Percentiles rank a stretch among this genome's conserved stretches.
Conservation (phyloP, 1,140 invertebrate genomes). For the Ostrea edulis region DNA sequence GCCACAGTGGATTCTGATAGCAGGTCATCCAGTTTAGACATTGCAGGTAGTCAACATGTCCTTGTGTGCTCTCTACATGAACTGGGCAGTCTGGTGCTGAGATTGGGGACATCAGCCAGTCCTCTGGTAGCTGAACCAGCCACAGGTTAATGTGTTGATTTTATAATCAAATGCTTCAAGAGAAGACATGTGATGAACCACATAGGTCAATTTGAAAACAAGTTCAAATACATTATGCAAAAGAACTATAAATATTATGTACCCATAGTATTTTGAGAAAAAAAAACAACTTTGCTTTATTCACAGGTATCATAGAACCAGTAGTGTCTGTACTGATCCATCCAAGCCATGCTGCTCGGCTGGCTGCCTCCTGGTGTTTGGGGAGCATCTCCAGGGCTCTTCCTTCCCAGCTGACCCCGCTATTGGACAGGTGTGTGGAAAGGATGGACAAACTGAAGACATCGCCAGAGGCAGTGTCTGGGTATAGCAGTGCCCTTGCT, state of each 20-base stretch:
- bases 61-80: conserved; percentile 95
- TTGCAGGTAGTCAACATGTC: conserved; percentile 90
- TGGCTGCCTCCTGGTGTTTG: conserved; percentile 96
- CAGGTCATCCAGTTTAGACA: conserved; percentile 66
- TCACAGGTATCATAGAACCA: conserved; percentile 82
- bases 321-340: conserved; percentile 92
- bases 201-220: too few relatives aligned
- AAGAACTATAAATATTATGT: background rate
- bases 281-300: background rate
- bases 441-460: conserved; percentile 85
- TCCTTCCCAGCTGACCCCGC: conserved; percentile 94
- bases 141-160: conserved; percentile 82
- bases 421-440: conserved; percentile 87
- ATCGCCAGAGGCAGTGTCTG: conserved; percentile 95
- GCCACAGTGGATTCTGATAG: conserved; percentile 73
- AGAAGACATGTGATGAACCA: too few relatives aligned
- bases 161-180: background rate
- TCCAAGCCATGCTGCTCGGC: conserved; percentile 93
- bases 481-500: conserved; percentile 95
- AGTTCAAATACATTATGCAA: too few relatives aligned
- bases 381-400: conserved; percentile 94
- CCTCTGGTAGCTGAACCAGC: conserved; percentile 92
- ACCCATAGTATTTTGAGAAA: background rate
- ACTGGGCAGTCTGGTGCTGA: conserved; percentile 86
- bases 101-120: conserved; percentile 94